Base-by-base conservation (phyloP, 2,888 invertebrate species). In the Euclidia mi region DNA sequence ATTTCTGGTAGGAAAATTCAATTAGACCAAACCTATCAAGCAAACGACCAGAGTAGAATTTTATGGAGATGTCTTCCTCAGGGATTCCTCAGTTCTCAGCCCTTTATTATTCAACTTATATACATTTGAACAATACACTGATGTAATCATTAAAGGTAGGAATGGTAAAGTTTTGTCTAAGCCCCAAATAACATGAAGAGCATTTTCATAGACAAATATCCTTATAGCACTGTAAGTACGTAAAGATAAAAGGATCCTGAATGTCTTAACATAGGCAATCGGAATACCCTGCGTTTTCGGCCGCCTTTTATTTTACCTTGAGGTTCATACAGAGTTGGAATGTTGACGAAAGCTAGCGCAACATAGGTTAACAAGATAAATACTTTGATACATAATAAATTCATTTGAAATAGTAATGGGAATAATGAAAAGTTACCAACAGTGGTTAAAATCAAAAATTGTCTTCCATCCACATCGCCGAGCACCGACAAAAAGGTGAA, bases 71-170 rank as follows among this genome's bases (percentile, higher is more conserved):
- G n/a, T n/a, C n/a, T n/a, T n/a, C n/a, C n/a, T n/a, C n/a, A n/a
- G n/a, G n/a, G n/a, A n/a, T n/a, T n/a, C n/a, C n/a, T n/a, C n/a
- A n/a, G n/a, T n/a, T n/a, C n/a, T n/a, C n/a, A n/a, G n/a, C n/a
- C n/a, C n/a, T n/a, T n/a, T n/a, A n/a, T n/a, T n/a, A n/a, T n/a
- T n/a, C n/a, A n/a, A n/a, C n/a, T n/a, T n/a, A n/a, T n/a, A n/a
- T n/a, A n/a, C n/a, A n/a, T n/a, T n/a, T n/a, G 98, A 95, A 89
- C 98, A 99, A 88, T 99, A 99, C 7, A 98, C 95, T 0, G 99
- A 99, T 0, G 97, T 99, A n/a, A 98, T 64, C 95, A 99, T 96
- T n/a, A 99, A 89, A 0, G 99, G 99, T 69, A 99, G 88, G 89
- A 99, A 99, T 29, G 98, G 98, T 56, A 97, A 92, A 57, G 87